Evolutionary conservation across 2,113 vertebrate species (phyloP).

Genomic region (Neogale vison): DNA sequence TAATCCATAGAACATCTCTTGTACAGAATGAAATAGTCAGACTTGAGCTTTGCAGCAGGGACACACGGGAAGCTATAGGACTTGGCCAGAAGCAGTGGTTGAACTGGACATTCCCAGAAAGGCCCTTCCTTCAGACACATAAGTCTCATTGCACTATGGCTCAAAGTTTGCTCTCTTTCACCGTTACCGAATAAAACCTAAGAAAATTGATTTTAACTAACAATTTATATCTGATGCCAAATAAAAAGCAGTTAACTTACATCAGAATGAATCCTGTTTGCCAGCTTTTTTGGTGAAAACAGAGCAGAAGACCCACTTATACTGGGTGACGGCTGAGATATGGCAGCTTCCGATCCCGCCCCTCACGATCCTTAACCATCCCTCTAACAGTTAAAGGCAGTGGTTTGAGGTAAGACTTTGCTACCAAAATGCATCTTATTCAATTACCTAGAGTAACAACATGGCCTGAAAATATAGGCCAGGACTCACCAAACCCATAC

Average conservation of each 20-base stretch:
- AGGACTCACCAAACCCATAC: background rate
- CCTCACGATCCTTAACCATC: background rate
- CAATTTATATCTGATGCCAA: background rate
- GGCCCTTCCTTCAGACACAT: background rate
- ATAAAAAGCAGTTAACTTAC: conserved; percentile 5
- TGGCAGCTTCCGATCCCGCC: background rate
- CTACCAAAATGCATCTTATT: background rate
- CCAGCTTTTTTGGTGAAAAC: background rate
- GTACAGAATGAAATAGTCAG: conserved; percentile 53
- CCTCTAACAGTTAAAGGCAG: background rate
- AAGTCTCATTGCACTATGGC: background rate
- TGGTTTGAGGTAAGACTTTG: background rate
- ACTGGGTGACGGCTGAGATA: background rate
- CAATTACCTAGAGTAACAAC: background rate
- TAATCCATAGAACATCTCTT: conserved; percentile 42
- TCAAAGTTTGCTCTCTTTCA: background rate
- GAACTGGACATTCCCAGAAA: background rate
- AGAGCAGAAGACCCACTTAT: background rate
- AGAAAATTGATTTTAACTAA: background rate
- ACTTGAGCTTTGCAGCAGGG: conserved; percentile 17
- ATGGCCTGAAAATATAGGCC: background rate
- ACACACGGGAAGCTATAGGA: background rate
- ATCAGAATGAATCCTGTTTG: background rate
- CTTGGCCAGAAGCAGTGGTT: background rate
- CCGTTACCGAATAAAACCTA: background rate